These are phyloP conservation scores for Anoplius nigerrimus DNA, from an alignment of 2,888 invertebrate genomes.

Conservation along the genomic window DNA sequence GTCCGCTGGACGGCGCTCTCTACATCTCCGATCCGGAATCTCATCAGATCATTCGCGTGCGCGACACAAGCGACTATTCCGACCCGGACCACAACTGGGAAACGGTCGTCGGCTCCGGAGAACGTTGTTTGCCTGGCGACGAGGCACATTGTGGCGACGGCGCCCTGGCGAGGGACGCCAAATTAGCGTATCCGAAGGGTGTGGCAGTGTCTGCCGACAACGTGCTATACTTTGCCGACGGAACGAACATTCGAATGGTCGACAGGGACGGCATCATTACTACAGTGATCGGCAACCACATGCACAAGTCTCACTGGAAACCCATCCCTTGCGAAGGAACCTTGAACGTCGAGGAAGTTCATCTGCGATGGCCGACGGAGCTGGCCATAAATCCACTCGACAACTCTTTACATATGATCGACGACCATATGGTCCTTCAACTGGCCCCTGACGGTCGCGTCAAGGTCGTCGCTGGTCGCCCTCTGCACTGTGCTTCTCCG, in stretches of 20 bases:
- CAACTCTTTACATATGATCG: conserved; percentile 95
- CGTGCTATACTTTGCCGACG: conserved; percentile 95
- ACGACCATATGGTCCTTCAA: conserved; percentile 95
- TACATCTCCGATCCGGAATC: conserved; percentile 98
- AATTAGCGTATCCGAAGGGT: conserved; percentile 96
- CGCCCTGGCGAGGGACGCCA: conserved; percentile 93
- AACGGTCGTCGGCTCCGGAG: conserved; percentile 95
- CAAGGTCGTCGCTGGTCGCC: conserved; percentile 94
- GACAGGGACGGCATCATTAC: conserved; percentile 94
- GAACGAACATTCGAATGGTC: conserved; percentile 95
- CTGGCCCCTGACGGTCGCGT: conserved; percentile 93
- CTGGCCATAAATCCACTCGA: conserved; percentile 95
- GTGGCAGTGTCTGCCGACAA: conserved; percentile 95
- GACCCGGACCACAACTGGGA: conserved; percentile 96
- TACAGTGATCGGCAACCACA: conserved; percentile 93
- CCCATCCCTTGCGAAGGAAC: conserved; percentile 95
- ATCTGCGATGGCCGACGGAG: conserved; percentile 97
- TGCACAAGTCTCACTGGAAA: conserved; percentile 95
- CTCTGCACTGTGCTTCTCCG: conserved; percentile 92
- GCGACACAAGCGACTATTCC: conserved; percentile 87
- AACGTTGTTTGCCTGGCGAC: conserved; percentile 93
- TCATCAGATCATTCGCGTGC: conserved; percentile 93
- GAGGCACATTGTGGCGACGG: conserved; percentile 98
- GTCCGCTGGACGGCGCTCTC: conserved; percentile 93
- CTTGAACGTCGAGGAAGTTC: conserved; percentile 93